These are phyloP conservation scores for Megalopta genalis DNA, from an alignment of 1,140 invertebrate species.

Conservation along the genomic window DNA sequence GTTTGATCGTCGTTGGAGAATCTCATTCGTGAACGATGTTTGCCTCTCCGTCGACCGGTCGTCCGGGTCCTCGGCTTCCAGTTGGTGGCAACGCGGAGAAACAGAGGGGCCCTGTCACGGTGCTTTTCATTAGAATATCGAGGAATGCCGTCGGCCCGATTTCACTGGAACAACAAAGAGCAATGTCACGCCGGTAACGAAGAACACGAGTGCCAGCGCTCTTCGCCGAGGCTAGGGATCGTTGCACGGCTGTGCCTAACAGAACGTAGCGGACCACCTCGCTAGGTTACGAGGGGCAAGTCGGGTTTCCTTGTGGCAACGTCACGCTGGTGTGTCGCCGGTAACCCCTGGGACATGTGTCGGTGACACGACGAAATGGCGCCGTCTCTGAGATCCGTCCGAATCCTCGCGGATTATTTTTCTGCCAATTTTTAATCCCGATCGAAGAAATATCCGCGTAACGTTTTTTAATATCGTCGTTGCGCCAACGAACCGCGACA, in stretches of 20 bases:
- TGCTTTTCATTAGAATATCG: slow-evolving; percentile 49
- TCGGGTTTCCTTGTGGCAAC: not conserved
- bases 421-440: too few species aligned
- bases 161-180: slow-evolving; percentile 30
- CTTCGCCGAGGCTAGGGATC: slow-evolving; percentile 14
- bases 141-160: slow-evolving; percentile 32
- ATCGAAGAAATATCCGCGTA: too few species aligned
- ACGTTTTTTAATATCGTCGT: too few species aligned
- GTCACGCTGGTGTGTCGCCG: not conserved
- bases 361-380: too few species aligned
- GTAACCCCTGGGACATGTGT: not conserved
- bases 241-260: not conserved
- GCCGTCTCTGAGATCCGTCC: too few species aligned
- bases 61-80: too few species aligned
- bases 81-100: not conserved
- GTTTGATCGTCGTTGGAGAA: not conserved
- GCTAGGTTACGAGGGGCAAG: not conserved
- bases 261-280: not conserved
- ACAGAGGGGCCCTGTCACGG: slow-evolving; percentile 10
- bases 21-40: not conserved
- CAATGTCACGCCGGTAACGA: slow-evolving; percentile 24
- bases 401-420: too few species aligned
- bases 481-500: too few species aligned
- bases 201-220: not conserved
- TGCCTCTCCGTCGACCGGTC: too few species aligned